Base-by-base conservation (phyloP, 2,888 invertebrate species). In the Crioceris asparagi region DNA sequence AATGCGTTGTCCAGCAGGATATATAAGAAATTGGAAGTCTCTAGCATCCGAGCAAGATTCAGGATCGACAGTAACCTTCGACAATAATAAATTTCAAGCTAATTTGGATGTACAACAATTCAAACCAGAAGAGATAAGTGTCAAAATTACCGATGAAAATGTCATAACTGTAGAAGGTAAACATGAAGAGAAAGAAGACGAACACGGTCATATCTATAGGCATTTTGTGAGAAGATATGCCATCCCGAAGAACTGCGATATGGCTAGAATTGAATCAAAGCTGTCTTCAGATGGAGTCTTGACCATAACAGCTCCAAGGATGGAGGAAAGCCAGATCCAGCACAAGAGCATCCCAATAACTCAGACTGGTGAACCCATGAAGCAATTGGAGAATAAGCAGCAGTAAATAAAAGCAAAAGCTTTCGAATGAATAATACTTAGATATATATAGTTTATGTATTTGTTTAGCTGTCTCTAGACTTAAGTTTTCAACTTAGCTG, bases 271-370 rank as follows among this genome's bases (percentile, higher is more conserved):
- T 2, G 73, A 75, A 42, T 84, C 84, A 2, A 78, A 75, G 32
- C 64, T 87, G n/a, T 83, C 84, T 16, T 75, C 79, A 3, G 84
- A 85, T 53, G 86, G 86, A 1, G 72, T 84, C 39, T 60, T 84
- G 44, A 74, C 72, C 36, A 67, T 84, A 25, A 70, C 75, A 15
- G 82, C 79, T 3, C 82, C 82, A 29, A 70, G 16, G 17, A 25
- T 39, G 3, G 31, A 25, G 4, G 36, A 32, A 3, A 39, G 32
- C 6, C 17, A 36, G 15, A 31, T 43, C 14, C 41, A 43, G 19
- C 39, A 43, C 29, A 45, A 41, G 21, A 36, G 16, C 12, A 33
- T 45, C 31, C 45, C 41, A 3, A 31, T 45, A 17, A 35, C 25
- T 5, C 39, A 40, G 11, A 43, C 43, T 5, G 43, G 43, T 3